phyloP scores from a whole-genome alignment of 2,113 vertebrate genomes.

The Marcusenius ussheri region DNA sequence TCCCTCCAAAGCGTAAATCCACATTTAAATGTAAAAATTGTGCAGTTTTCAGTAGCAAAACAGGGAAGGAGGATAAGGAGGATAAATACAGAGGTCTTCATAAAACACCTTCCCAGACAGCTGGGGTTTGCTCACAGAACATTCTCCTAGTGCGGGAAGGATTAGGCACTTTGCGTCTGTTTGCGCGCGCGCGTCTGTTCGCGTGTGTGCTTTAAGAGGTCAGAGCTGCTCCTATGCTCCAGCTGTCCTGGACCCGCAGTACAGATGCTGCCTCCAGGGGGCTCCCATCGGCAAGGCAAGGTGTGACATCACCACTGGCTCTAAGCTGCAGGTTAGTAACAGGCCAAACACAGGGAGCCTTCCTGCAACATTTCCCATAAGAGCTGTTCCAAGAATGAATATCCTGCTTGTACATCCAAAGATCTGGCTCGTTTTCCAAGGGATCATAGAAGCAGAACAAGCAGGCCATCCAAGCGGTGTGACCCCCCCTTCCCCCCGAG shows the following conservation, averaged over 20 bases:
- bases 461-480: background rate
- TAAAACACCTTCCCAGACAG: background rate
- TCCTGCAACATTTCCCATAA: background rate
- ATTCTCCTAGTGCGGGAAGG: background rate
- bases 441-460: background rate
- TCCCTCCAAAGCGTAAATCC: background rate
- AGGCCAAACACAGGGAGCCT: background rate
- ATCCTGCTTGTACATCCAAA: background rate
- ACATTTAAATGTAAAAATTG: background rate
- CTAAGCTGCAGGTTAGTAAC: background rate
- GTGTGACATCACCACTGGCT: background rate
- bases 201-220: background rate
- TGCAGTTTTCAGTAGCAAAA: background rate
- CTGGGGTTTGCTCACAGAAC: background rate
- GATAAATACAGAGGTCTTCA: background rate
- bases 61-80: background rate
- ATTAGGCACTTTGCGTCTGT: background rate
- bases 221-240: background rate
- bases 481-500: background rate
- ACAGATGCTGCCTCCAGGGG: background rate
- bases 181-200: background rate
- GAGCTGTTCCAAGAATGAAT: background rate
- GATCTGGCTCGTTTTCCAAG: background rate
- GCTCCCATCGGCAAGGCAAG: background rate
- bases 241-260: background rate